Evolutionary conservation across 92 coral and sea anemone species (phyloP).

Genomic region (Muricea muricata): DNA sequence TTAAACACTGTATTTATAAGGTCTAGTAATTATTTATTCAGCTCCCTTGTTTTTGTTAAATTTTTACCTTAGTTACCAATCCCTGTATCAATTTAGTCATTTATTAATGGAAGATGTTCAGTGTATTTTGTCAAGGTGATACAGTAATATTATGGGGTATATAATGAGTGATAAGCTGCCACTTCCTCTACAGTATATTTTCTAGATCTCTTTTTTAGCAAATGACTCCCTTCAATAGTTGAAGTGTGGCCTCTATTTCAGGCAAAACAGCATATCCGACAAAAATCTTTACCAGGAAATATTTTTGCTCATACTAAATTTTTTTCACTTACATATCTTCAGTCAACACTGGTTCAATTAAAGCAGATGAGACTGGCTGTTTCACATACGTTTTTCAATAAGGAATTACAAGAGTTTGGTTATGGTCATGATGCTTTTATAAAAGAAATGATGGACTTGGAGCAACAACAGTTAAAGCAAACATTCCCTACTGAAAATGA

Average conservation of each 20-base stretch:
- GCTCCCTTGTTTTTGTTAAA: background rate
- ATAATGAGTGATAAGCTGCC: too few relatives aligned
- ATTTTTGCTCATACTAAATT: too few relatives aligned
- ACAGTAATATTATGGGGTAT: too few relatives aligned
- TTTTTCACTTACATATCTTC: background rate
- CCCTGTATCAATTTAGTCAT: background rate
- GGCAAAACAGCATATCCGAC: too few relatives aligned
- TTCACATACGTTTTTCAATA: slow-evolving; percentile 6
- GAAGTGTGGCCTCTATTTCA: too few relatives aligned
- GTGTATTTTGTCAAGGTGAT: too few relatives aligned
- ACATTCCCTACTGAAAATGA: background rate
- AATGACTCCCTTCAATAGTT: background rate
- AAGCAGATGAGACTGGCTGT: slow-evolving; percentile 2
- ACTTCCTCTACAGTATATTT: too few relatives aligned
- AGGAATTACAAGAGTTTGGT: slow-evolving; percentile 4
- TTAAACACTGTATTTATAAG: background rate
- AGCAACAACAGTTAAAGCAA: background rate
- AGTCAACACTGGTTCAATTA: background rate
- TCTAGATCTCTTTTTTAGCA: too few relatives aligned
- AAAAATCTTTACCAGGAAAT: background rate
- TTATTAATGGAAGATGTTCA: too few relatives aligned
- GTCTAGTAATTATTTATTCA: background rate
- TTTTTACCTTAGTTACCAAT: background rate
- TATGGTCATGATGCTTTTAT: background rate
- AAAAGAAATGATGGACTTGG: background rate